Base-by-base conservation (phyloP, 2,888 invertebrate genomes). In the Dichetophora obliterata region DNA sequence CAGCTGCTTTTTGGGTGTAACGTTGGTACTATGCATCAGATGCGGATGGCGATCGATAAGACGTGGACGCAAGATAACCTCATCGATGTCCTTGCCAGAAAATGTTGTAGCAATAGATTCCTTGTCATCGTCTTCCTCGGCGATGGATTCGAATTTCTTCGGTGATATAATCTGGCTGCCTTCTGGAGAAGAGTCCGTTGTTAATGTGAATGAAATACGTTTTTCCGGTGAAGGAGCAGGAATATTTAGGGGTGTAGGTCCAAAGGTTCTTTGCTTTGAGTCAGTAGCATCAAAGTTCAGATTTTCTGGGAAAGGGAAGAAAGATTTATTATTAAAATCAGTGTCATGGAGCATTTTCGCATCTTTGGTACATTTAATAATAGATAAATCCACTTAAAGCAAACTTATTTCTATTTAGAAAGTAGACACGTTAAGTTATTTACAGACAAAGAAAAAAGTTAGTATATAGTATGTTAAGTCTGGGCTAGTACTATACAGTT, bases 191-290 rank as follows among this genome's bases (percentile, higher is more conserved):
- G 85, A 85, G 34, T 86, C 87, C 24, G 85, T 74, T 3, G 86
- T 84, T 71, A 88, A 72, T 9, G 88, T 89, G 69, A 89, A 88
- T 0, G 83, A 88, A 11, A 88, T 88, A 8, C 85, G 87, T 75
- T 86, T 87, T 11, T 88, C 88, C 2, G 83, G 8, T 5, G 83
- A 75, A 0, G 37, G 24, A 19, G 71, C 72, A 11, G 43, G 11
- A 3, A 66, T 16, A 70, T 77, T 59, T 5, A 50, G 37, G 37
- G 52, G 14, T 3, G 48, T 57, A 27, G 57, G 3, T 37, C 52
- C 71, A 52, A 50, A 9, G 65, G 37, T 70, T 75, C 69, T 48
- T 76, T 72, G 59, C 76, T 77, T 75, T 72, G 81, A 70, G 54
- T 87, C 86, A 19, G 82, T 83, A 8, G 82, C 78, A 80, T 86